Percentiles rank a stretch among this genome's conserved stretches.
Conservation (phyloP, 2,888 invertebrate species). For the Drosophila stalkeri region DNA sequence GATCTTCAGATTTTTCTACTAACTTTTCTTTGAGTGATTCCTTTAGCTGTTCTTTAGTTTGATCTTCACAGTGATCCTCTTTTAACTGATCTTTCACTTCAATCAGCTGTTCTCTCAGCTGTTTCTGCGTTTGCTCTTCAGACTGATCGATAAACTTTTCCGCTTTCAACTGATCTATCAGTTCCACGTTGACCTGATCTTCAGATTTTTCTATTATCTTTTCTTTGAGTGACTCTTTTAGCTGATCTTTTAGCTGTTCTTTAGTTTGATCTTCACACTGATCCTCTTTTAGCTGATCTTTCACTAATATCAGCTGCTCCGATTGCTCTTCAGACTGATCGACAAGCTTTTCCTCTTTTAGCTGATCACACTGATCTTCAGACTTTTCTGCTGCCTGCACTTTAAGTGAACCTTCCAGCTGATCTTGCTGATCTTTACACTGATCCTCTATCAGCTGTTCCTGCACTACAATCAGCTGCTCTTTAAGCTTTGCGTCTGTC, state of each 20-base stretch:
- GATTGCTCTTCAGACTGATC: not conserved
- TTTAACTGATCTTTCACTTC: not conserved
- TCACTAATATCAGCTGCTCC: not conserved
- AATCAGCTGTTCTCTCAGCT: not conserved
- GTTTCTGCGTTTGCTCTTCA: not conserved
- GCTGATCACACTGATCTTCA: not conserved
- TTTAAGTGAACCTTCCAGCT: not conserved
- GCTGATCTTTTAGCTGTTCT: not conserved
- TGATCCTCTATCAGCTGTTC: not conserved
- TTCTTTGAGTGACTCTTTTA: not conserved
- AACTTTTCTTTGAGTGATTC: not conserved
- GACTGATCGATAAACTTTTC: not conserved
- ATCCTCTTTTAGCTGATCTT: conserved; percentile 1
- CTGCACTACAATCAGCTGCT: not conserved
- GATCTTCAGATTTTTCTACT: not conserved
- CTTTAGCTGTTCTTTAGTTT: not conserved
- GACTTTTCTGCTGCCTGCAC: not conserved
- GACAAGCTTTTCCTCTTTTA: not conserved
- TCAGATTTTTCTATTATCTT: not conserved
- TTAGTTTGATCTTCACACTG: not conserved
- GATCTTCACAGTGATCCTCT: no score
- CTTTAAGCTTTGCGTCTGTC: not conserved
- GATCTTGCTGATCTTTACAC: not conserved
- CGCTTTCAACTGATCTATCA: not conserved
- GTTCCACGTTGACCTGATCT: not conserved